These are phyloP conservation scores for Paradoxurus hermaphroditus DNA, from an alignment of 2,113 vertebrate species.

Conservation along the genomic window DNA sequence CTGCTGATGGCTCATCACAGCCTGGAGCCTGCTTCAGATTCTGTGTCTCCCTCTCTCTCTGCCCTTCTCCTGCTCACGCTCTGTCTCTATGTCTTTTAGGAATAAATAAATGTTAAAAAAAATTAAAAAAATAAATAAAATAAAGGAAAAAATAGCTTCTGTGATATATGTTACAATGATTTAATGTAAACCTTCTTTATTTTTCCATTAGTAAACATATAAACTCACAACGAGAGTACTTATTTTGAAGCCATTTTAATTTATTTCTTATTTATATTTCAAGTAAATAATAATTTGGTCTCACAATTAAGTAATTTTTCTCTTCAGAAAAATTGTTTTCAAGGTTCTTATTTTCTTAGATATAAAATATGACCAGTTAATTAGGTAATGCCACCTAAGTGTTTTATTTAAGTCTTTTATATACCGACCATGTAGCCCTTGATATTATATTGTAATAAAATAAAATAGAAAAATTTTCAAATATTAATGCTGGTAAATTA, in stretches of 20 bases:
- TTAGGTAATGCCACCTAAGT: not conserved
- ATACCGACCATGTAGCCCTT: not conserved
- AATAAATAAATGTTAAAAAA: too few species aligned
- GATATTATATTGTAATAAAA: not conserved
- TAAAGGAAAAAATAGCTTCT: not conserved
- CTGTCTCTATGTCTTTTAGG: too few species aligned
- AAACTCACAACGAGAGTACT: not conserved
- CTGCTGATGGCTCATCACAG: too few species aligned
- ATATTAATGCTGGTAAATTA: slow-evolving; percentile 5
- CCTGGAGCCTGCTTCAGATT: too few species aligned
- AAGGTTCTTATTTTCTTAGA: not conserved
- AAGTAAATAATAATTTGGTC: not conserved
- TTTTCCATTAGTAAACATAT: slow-evolving; percentile 30
- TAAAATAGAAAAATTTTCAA: slow-evolving; percentile 9
- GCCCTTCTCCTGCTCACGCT: too few species aligned
- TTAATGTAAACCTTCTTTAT: slow-evolving; percentile 10
- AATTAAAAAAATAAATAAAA: too few species aligned
- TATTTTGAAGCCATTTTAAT: slow-evolving; percentile 14
- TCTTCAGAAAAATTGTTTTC: not conserved
- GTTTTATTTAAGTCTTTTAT: not conserved
- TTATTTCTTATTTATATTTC: slow-evolving; percentile 14
- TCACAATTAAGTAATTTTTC: not conserved
- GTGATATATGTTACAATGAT: not conserved
- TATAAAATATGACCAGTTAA: not conserved
- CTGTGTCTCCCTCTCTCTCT: too few species aligned